Evolutionary conservation across 2,113 vertebrate genomes (phyloP).

Genomic region (Sisor rabdophorus): DNA sequence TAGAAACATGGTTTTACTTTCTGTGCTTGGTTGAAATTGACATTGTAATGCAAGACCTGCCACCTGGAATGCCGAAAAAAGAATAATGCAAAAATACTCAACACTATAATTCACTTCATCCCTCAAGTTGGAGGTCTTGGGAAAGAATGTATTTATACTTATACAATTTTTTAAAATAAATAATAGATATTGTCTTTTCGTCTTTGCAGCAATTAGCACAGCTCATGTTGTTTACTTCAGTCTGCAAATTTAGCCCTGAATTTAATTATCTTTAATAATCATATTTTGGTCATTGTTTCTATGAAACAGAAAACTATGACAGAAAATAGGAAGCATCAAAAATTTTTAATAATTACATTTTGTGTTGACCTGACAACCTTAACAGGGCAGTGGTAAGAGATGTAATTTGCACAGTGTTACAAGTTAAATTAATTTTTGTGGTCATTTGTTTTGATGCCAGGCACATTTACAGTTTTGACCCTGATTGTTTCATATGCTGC

Average conservation of each 20-base stretch:
- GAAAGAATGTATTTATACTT: too few relatives aligned
- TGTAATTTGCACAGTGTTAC: neutral
- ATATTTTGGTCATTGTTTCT: too few relatives aligned
- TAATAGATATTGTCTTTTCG: neutral
- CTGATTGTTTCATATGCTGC: neutral
- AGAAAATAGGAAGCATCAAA: neutral
- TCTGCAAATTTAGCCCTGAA: neutral
- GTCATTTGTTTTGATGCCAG: neutral
- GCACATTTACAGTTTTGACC: neutral
- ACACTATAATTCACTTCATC: too few relatives aligned
- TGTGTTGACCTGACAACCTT: neutral
- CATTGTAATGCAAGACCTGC: too few relatives aligned
- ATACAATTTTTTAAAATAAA: neutral
- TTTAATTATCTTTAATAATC: neutral
- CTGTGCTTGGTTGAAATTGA: too few relatives aligned
- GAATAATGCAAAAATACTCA: too few relatives aligned
- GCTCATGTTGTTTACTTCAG: neutral
- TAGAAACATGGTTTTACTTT: too few relatives aligned
- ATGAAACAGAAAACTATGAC: too few relatives aligned
- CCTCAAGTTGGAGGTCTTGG: too few relatives aligned
- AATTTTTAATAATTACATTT: neutral
- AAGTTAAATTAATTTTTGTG: neutral
- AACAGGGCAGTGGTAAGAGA: neutral
- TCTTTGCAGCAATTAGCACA: neutral
- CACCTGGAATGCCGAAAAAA: too few relatives aligned